Base-by-base conservation (phyloP, 1,140 invertebrate species). In the Paracyclopina nana region DNA sequence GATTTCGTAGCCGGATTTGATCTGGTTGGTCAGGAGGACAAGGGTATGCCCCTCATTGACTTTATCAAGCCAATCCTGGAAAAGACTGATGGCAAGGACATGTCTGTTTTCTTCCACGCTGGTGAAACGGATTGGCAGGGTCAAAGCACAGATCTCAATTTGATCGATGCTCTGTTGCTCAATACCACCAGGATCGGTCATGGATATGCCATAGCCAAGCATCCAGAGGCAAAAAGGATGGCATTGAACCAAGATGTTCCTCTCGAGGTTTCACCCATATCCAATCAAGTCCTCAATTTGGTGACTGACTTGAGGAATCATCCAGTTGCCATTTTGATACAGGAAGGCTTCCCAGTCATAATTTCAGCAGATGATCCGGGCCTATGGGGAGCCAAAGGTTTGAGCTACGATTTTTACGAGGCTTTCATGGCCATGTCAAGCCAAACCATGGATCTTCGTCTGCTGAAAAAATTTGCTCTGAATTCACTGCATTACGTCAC, bases 351-450 rank as follows among this genome's bases (percentile, higher is more conserved):
- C 48, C 72, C 74, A 0, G 53, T 76, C 0, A 71, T 78, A 0
- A 68, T 82, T 25, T 75, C 74, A 6, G 75, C 74, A 57, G 83
- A 90, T 57, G 81, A 86, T 63, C 82, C 82, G 0, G 75, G 74
- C 1, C 67, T 77, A 9, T 90, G 82, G 81, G 76, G 74, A 5
- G 74, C 77, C 0, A 65, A 67, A 25, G 79, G 73, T 0, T 58
- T 87, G 1, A 78, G 77, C 14, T 78, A 84, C 55, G 84, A 90
- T 58, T 82, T 79, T 54, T 88, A 86, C 58, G 73, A 80, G 44
- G 75, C 78, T 0, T 86, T 87, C 55, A 72, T 86, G 62, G 80
- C 73, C 0, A 72, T 86, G 8, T 76, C 79, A 42, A 78, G 78
- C 5, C 63, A 67, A 12, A 65, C 73, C 11, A 67, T 75, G 1